Evolutionary conservation across 1,140 invertebrate species (phyloP), one percentile per base, ranked within the genome.

Genomic region (Olivierus martensii): DNA sequence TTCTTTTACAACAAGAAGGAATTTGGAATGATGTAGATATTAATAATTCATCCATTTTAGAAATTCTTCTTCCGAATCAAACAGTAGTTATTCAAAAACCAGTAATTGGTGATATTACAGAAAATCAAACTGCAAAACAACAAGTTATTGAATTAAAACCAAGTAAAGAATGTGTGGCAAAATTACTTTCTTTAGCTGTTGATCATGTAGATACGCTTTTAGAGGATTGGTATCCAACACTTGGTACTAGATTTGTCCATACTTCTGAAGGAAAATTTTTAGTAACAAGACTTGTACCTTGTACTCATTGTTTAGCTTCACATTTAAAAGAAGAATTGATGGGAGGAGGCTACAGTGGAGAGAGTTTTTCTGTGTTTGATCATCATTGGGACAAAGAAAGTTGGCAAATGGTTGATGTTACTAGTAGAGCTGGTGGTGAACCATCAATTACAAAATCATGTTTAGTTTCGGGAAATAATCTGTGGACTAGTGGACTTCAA

Each of bases 201-300:
- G 91, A 96, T 67, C 91, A 97, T 66, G 88, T 99, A 60, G 95
- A 99, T 67, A 83, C 92, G 47, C 69, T 99, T 19, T 69, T 99
- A 0, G 95, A 99, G 69, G 95, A 99, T 69, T 99, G 95, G 94
- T 97, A 94, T 72, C 92, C 92, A 0, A 88, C 88, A 0, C 71
- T 93, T 43, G 84, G 94, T 6, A 97, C 93, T 2, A 76, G 94
- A 42, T 99, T 99, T 71, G 89, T 93, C 1, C 95, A 99, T 65
- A 97, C 92, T 0, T 93, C 90, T 0, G 91, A 95, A 67, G 95
- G 95, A 1, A 82, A 87, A 58, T 49, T 95, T 65, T 71, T 99
- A 21, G 87, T 99, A 10, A 97, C 90, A 0, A 74, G 95, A n/a
- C 65, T 98, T 17, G 83, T 97, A 43, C 87, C 92, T 0, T 99